phyloP scores from a whole-genome alignment of 2,888 invertebrate species.

The Diadegma fenestrale region DNA sequence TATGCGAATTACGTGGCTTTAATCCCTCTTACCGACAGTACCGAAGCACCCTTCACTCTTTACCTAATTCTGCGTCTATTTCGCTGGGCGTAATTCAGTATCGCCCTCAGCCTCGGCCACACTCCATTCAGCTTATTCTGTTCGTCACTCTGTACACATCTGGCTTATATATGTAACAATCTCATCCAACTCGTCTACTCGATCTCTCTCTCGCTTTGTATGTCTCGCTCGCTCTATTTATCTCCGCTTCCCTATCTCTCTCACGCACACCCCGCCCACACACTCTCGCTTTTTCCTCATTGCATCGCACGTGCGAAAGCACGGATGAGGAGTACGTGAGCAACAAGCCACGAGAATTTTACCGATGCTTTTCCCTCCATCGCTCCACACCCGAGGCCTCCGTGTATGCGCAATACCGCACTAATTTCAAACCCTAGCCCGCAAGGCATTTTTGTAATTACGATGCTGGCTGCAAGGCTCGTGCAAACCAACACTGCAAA shows the following conservation, averaged over 20 bases:
- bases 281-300: slow-evolving; percentile 24
- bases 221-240: neutral
- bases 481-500: neutral
- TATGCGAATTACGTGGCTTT: slow-evolving; percentile 77
- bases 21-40: slow-evolving; percentile 66
- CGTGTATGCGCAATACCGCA: slow-evolving; percentile 31
- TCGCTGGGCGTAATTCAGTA: slow-evolving; percentile 43
- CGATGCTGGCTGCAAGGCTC: slow-evolving; percentile 21
- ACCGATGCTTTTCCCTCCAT: slow-evolving; percentile 47
- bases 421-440: slow-evolving; percentile 53
- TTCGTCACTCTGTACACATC: slow-evolving; percentile 47
- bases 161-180: slow-evolving; percentile 47
- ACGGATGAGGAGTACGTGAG: slow-evolving; percentile 51
- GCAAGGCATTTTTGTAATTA: slow-evolving; percentile 63
- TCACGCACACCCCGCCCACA: neutral
- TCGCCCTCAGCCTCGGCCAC: slow-evolving; percentile 45
- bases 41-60: slow-evolving; percentile 32
- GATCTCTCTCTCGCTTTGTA: slow-evolving; percentile 1
- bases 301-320: slow-evolving; percentile 38
- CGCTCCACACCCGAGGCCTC: slow-evolving; percentile 14
- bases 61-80: slow-evolving; percentile 12
- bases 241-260: neutral
- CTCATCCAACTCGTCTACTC: slow-evolving; percentile 31
- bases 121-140: slow-evolving; percentile 60
- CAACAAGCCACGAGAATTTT: slow-evolving; percentile 53